Evolutionary conservation across 2,797 vertebrate genomes (phyloP).

Genomic region (Fratercula arctica): DNA sequence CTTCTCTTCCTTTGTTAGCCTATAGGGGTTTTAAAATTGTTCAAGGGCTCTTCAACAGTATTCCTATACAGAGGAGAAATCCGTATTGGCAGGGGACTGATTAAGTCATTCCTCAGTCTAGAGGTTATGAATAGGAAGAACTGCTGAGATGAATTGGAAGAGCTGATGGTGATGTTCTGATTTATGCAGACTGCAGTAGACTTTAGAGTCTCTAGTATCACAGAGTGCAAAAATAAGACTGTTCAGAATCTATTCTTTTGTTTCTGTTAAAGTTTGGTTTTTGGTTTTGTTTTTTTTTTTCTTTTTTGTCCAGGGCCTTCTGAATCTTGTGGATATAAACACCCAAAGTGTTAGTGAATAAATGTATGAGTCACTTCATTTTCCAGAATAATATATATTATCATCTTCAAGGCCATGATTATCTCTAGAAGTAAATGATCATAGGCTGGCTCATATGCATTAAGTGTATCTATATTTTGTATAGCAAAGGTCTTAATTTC

Average conservation of each 20-base stretch:
- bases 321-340: background rate
- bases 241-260: background rate
- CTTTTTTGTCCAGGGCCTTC: background rate
- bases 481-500: background rate
- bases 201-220: background rate
- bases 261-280: background rate
- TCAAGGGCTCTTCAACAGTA: background rate
- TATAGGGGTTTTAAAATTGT: background rate
- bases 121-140: constrained; percentile 10
- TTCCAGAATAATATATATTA: background rate
- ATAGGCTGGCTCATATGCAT: accelerated
- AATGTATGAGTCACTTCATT: background rate
- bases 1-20: background rate
- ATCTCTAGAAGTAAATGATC: background rate
- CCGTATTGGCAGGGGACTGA: background rate
- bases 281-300: background rate
- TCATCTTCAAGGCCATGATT: background rate
- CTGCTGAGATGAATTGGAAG: background rate
- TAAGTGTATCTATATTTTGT: background rate
- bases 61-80: background rate
- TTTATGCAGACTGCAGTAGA: background rate
- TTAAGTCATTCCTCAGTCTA: background rate
- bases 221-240: background rate
- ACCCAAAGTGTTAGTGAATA: background rate
- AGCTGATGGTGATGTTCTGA: background rate